Percentiles rank a stretch among this genome's conserved stretches.
Conservation (phyloP, 2,888 invertebrate genomes). For the Galeruca laticollis region DNA sequence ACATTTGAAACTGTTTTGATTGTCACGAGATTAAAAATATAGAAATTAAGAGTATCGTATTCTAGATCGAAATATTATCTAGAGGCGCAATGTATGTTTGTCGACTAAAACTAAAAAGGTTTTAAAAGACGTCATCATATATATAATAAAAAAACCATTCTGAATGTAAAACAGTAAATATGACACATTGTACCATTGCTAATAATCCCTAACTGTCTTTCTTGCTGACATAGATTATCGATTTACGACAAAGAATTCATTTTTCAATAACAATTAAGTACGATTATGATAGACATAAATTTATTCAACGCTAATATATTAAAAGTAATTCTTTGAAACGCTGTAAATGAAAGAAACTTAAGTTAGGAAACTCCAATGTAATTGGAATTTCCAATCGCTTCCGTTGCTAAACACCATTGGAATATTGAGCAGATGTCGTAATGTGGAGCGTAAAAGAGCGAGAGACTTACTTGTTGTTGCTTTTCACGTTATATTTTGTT, state of each 20-base stretch:
- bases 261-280: neutral
- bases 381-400: slow-evolving; percentile 25
- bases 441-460: neutral
- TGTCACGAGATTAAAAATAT: no score
- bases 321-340: neutral
- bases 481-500: neutral
- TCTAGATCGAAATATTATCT: no score
- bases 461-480: neutral
- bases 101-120: no score
- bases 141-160: no score
- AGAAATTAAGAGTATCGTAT: no score
- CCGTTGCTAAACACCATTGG: neutral
- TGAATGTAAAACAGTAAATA: no score
- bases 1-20: no score
- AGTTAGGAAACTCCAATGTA: neutral
- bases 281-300: neutral
- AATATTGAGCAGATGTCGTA: slow-evolving; percentile 17
- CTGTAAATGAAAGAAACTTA: neutral
- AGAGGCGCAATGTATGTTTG: no score
- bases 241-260: neutral
- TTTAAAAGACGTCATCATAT: no score
- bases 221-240: no score
- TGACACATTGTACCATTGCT: no score
- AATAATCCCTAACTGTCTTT: no score
- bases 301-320: neutral